These are phyloP conservation scores for Eupithecia tripunctaria DNA, from an alignment of 2,888 invertebrate species.

Conservation along the genomic window DNA sequence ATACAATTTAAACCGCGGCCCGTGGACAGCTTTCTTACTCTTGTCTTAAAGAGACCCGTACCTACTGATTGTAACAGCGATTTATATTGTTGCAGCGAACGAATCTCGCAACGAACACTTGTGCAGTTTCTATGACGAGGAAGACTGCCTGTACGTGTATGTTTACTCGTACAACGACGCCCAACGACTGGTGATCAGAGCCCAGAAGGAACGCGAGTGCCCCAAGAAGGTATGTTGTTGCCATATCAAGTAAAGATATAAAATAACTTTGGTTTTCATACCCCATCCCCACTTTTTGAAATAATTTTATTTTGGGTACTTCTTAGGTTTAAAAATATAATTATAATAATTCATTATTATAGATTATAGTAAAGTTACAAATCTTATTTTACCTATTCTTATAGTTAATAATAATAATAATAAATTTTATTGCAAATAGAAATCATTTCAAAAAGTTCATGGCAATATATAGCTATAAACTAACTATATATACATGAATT, in stretches of 20 bases:
- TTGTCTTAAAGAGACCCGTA: too few relatives aligned
- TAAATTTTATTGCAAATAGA: too few relatives aligned
- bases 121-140: constrained; percentile 93
- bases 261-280: not conserved
- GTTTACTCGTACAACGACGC: constrained; percentile 91
- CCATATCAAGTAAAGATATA: not conserved
- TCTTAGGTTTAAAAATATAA: not conserved
- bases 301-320: not conserved
- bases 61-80: not conserved
- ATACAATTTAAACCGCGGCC: too few relatives aligned
- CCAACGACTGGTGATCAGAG: constrained; percentile 88
- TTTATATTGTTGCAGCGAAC: constrained; percentile 80
- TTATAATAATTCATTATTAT: too few relatives aligned
- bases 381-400: too few relatives aligned
- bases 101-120: constrained; percentile 91
- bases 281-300: not conserved
- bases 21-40: too few relatives aligned
- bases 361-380: too few relatives aligned
- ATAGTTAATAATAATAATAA: too few relatives aligned
- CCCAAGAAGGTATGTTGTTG: constrained; percentile 87
- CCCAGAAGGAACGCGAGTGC: constrained; percentile 93
- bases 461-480: too few relatives aligned
- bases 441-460: too few relatives aligned
- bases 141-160: constrained; percentile 95
- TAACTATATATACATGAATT: too few relatives aligned